phyloP scores from a whole-genome alignment of 2,113 vertebrate genomes.

The Lophura nycthemera region DNA sequence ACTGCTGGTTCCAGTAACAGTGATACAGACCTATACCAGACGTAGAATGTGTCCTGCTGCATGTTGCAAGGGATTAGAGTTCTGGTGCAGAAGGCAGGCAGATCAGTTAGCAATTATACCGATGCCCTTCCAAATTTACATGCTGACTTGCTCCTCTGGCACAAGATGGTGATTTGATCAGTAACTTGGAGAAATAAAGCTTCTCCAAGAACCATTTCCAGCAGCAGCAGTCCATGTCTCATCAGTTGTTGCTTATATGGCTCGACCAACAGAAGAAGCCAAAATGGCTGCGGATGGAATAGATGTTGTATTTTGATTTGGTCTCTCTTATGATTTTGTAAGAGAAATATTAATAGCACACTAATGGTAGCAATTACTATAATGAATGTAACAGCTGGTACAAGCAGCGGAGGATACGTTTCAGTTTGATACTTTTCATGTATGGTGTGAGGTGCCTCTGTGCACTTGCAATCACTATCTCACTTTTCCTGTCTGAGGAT shows the following conservation, averaged over 20 bases:
- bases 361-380: slow-evolving; percentile 59
- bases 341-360: slow-evolving; percentile 67
- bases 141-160: neutral
- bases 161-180: neutral
- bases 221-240: neutral
- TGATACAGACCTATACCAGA: neutral
- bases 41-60: neutral
- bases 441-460: neutral
- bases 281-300: slow-evolving; percentile 7
- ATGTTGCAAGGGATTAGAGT: neutral
- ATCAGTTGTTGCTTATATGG: neutral
- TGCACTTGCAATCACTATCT: slow-evolving; percentile 13
- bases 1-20: neutral
- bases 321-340: slow-evolving; percentile 9
- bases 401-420: slow-evolving; percentile 32
- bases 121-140: neutral
- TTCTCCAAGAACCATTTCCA: neutral
- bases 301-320: slow-evolving; percentile 20
- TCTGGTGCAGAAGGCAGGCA: neutral
- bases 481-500: slow-evolving; percentile 7
- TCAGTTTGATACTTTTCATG: neutral
- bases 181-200: neutral
- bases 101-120: neutral
- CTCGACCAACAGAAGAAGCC: neutral
- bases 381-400: slow-evolving; percentile 67